Evolutionary conservation across 2,888 invertebrate species (phyloP).

Genomic region (Agelastica alni): DNA sequence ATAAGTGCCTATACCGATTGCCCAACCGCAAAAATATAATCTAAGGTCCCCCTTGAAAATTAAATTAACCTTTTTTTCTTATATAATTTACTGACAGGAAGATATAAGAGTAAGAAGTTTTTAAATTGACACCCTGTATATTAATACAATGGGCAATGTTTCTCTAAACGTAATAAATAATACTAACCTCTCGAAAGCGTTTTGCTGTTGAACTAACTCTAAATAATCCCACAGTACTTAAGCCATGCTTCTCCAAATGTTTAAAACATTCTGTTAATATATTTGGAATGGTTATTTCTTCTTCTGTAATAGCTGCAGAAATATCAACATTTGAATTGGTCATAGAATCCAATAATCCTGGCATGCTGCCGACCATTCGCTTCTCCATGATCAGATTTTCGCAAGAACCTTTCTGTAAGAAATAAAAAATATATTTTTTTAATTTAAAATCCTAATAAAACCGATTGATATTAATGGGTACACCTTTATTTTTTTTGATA

Average conservation of each 20-base stretch:
- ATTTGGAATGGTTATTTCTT: conserved; percentile 70
- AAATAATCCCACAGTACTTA: conserved; percentile 87
- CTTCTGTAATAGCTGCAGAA: conserved; percentile 53
- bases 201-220: conserved; percentile 92
- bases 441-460: too few species aligned
- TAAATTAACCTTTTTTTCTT: neutral
- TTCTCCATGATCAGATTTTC: conserved; percentile 66
- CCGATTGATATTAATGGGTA: too few species aligned
- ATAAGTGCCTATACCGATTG: too few species aligned
- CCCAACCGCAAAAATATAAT: too few species aligned
- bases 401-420: conserved; percentile 75
- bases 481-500: too few species aligned
- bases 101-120: too few species aligned
- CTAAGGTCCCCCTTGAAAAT: too few species aligned
- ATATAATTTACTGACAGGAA: conserved; percentile 29
- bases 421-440: conserved; percentile 2
- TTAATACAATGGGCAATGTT: too few species aligned
- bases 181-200: conserved; percentile 81
- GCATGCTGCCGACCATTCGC: conserved; percentile 61
- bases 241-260: conserved; percentile 79
- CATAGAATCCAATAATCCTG: conserved; percentile 55
- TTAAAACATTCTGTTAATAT: conserved; percentile 80
- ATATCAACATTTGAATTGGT: conserved; percentile 57
- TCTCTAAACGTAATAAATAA: too few species aligned
- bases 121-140: too few species aligned